phyloP scores from a whole-genome alignment of 92 coral and sea anemone species.

The Umimayanthus chanpuru region DNA sequence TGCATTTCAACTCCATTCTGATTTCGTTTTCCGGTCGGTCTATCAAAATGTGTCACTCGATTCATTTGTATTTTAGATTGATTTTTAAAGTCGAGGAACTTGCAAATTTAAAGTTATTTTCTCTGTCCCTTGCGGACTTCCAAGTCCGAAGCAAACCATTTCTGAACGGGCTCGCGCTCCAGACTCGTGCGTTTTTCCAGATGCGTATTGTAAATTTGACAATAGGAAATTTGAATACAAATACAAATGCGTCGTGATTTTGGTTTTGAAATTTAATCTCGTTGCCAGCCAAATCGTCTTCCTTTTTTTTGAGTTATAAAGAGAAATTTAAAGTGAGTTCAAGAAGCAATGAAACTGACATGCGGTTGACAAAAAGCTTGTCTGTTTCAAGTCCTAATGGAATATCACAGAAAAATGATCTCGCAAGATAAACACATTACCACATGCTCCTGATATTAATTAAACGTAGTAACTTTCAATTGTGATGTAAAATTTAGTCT shows the following conservation, averaged over 20 bases:
- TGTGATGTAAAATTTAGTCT: conserved; percentile 45
- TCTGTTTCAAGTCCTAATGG: conserved; percentile 31
- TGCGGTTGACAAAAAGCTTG: conserved; percentile 2
- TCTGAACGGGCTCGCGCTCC: conserved; percentile 1
- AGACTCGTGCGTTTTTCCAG: conserved; percentile 44
- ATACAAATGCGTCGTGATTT: conserved; percentile 69
- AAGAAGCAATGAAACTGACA: conserved; percentile 34
- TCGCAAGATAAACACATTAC: conserved; percentile 69
- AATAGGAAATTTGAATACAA: conserved; percentile 76
- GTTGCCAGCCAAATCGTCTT: background rate
- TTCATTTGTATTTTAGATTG: conserved; percentile 31
- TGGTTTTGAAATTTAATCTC: conserved; percentile 49
- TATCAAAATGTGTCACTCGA: conserved; percentile 45
- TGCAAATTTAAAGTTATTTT: conserved; percentile 22
- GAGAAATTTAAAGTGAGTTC: conserved; percentile 1
- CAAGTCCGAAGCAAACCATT: background rate
- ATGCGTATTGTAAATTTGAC: conserved; percentile 54
- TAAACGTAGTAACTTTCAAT: conserved; percentile 46
- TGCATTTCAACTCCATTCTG: conserved; percentile 51
- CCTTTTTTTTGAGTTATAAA: background rate
- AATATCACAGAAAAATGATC: conserved; percentile 36
- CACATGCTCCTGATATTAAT: conserved; percentile 81
- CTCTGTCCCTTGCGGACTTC: background rate
- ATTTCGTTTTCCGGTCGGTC: conserved; percentile 50
- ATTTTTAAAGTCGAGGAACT: conserved; percentile 8